Base-by-base conservation (phyloP, 2,888 invertebrate genomes). In the Cepaea hortensis region DNA sequence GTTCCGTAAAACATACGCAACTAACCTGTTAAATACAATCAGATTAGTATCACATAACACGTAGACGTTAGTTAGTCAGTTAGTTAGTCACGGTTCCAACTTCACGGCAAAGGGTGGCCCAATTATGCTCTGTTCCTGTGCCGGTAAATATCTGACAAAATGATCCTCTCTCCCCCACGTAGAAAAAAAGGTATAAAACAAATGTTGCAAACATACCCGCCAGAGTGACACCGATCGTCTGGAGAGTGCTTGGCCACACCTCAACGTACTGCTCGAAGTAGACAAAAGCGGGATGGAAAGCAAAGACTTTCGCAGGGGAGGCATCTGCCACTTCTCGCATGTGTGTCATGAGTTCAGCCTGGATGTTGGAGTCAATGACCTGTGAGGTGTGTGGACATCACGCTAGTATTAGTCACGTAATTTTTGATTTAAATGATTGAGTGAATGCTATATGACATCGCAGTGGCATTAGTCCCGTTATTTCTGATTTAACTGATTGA, bases 321-420 rank as follows among this genome's bases (percentile, higher is more conserved):
- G 88, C 85, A 73, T 90, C 88, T 2, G 91, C 92, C 0, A 92
- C 55, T 9, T 92, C 89, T 18, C 93, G 84, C 89, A 92, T 90
- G n/a, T 85, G 75, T 55, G 90, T 62, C 92, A 93, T 93, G 76
- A 92, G 85, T 50, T 90, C 79, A 0, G 91, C 92, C 85, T 93
- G 91, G 18, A 83, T 85, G 35, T 90, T 91, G n/a, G 98, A 97
- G 84, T 98, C 97, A 0, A 46, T 23, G 1, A 88, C 61, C 70
- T 86, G 85, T 75, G 3, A 48, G 13, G 46, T 15, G 13, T 18
- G 6, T 68, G 68, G 68, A 15, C 13, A 68, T 11, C 18, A 68
- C 3, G 18, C 6, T 7, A 3, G 68, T 68, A 20, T 15, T 5
- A 15, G 68, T 68, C 15, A 68, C 13, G 68, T 62, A 62, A 62